Evolutionary conservation across 2,888 invertebrate genomes (phyloP).

Genomic region (Drosophila leonis): DNA sequence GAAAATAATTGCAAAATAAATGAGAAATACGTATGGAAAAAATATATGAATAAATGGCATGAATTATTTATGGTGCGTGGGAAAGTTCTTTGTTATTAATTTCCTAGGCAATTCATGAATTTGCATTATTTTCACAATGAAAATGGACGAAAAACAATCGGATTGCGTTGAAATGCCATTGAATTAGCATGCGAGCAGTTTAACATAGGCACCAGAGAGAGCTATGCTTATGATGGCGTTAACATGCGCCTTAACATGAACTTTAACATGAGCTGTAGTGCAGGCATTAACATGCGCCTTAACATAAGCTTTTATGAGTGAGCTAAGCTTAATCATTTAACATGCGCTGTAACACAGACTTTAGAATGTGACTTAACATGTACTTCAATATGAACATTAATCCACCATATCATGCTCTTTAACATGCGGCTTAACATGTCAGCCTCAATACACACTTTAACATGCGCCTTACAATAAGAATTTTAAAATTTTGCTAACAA

Average conservation of each 20-base stretch:
- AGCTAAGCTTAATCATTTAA: background rate
- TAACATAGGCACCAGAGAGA: too few species aligned
- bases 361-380: background rate
- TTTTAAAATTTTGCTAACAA: background rate
- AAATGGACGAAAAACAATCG: background rate
- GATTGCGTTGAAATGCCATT: too few species aligned
- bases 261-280: background rate
- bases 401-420: background rate
- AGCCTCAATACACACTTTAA: background rate
- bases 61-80: constrained; percentile 1
- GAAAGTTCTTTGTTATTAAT: background rate
- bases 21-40: constrained; percentile 53
- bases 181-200: background rate
- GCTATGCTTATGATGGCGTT: too few species aligned
- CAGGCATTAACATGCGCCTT: background rate
- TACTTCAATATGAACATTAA: background rate
- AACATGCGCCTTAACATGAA: background rate
- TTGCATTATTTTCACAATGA: background rate
- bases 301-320: background rate
- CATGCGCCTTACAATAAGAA: background rate
- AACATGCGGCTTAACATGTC: background rate
- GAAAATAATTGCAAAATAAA: constrained; percentile 62
- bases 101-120: background rate
- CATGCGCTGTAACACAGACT: too few species aligned
- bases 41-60: background rate